These are phyloP conservation scores for Microhierax caerulescens DNA, from an alignment of 2,797 vertebrate species.

Conservation along the genomic window DNA sequence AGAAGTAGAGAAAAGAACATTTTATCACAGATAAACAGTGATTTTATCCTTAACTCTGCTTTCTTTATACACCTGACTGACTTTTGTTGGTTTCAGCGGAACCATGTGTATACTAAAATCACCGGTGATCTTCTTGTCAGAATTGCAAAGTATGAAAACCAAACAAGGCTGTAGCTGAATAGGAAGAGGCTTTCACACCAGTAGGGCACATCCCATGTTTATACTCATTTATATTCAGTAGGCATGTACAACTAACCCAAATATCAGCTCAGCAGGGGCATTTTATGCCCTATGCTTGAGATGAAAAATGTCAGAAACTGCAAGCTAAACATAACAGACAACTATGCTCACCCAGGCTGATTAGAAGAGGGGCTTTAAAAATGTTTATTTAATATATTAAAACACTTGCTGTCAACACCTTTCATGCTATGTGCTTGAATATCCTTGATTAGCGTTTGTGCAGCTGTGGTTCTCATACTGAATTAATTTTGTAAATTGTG, in stretches of 20 bases:
- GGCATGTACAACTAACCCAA: not conserved
- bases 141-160: not conserved
- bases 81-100: not conserved
- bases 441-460: constrained; percentile 51
- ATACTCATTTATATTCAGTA: not conserved
- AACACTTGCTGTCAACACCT: constrained; percentile 33
- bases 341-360: not conserved
- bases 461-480: constrained; percentile 53
- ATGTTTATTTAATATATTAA: constrained; percentile 64
- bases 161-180: not conserved
- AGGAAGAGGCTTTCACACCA: not conserved
- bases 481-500: constrained; percentile 66
- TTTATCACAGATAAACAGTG: not conserved
- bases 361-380: constrained; percentile 28
- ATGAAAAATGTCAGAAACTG: constrained; percentile 10
- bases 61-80: not conserved
- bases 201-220: not conserved
- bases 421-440: constrained; percentile 51
- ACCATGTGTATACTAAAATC: not conserved
- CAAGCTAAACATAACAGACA: constrained; percentile 33
- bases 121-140: not conserved
- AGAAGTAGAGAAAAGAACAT: not conserved
- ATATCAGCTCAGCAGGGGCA: not conserved
- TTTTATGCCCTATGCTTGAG: not conserved
- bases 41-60: not conserved